Evolutionary conservation across 2,113 vertebrate species (phyloP).

Genomic region (Scartelaos histophorus): DNA sequence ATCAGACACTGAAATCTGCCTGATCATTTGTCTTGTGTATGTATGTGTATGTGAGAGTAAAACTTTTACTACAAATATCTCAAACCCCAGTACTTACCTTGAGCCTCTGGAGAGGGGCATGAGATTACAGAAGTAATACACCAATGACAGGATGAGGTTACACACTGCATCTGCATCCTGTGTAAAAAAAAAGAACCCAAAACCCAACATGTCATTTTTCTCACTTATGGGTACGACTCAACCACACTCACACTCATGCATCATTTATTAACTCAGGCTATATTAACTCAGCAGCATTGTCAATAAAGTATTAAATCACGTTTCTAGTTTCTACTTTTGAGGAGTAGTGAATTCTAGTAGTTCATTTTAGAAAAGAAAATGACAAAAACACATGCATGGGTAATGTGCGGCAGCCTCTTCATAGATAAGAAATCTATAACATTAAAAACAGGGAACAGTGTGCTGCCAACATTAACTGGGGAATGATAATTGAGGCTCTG

Average conservation of each 20-base stretch:
- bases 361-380: background rate
- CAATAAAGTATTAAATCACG: background rate
- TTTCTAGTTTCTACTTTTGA: background rate
- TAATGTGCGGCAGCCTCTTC: background rate
- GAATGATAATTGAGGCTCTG: no score
- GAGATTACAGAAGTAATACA: slow-evolving; percentile 99
- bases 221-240: background rate
- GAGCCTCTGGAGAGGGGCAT: slow-evolving; percentile 98
- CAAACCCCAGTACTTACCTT: slow-evolving; percentile 75
- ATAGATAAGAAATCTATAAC: background rate
- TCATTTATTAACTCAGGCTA: background rate
- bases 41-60: background rate
- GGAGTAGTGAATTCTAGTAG: background rate
- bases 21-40: background rate
- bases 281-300: background rate
- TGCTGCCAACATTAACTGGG: no score
- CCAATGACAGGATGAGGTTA: slow-evolving; percentile 93
- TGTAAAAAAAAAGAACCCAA: slow-evolving; percentile 23
- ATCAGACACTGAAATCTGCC: background rate
- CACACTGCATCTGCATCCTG: slow-evolving; percentile 96
- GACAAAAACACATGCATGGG: background rate
- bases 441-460: background rate
- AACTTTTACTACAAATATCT: background rate
- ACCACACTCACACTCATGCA: background rate
- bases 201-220: background rate